These are phyloP conservation scores for Drosophila percnosoma DNA, from an alignment of 2,888 invertebrate species.

Conservation along the genomic window DNA sequence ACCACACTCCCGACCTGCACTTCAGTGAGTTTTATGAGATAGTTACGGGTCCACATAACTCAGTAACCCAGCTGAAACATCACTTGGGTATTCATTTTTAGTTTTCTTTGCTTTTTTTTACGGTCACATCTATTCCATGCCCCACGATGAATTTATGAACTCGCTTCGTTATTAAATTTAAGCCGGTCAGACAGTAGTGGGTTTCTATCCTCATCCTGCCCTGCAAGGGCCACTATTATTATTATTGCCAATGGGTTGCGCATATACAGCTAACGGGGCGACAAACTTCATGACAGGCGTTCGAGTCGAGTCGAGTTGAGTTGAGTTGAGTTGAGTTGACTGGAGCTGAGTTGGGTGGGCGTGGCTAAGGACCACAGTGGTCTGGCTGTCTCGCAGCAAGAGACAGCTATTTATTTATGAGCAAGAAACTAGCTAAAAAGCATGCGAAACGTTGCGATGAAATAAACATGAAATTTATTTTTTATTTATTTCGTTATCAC, in stretches of 20 bases:
- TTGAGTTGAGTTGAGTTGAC: constrained; percentile 1
- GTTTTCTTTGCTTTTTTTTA: constrained; percentile 29
- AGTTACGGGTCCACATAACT: constrained; percentile 46
- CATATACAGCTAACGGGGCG: constrained; percentile 54
- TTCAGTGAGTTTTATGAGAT: constrained; percentile 39
- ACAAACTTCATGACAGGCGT: constrained; percentile 65
- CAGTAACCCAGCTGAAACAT: constrained; percentile 33
- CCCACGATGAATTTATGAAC: constrained; percentile 63
- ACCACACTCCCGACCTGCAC: constrained; percentile 23
- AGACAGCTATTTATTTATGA: constrained; percentile 50
- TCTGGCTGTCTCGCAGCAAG: constrained; percentile 1
- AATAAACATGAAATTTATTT: constrained; percentile 77
- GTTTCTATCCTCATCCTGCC: not conserved
- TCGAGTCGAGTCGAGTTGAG: not conserved
- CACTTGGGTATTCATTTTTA: constrained; percentile 26
- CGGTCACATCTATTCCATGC: constrained; percentile 47
- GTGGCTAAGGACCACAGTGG: not conserved
- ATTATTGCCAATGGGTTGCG: constrained; percentile 33
- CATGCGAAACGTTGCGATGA: constrained; percentile 56
- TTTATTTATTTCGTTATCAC: constrained; percentile 79
- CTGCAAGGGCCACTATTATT: constrained; percentile 19
- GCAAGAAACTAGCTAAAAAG: constrained; percentile 67
- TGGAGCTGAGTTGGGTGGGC: constrained; percentile 12
- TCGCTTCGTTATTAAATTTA: constrained; percentile 65
- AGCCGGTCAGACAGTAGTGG: constrained; percentile 39